Percentiles rank a stretch among this genome's conserved stretches.
Evolutionary conservation across 2,113 vertebrate species (phyloP).

Genomic region (Probosciger aterrimus): DNA sequence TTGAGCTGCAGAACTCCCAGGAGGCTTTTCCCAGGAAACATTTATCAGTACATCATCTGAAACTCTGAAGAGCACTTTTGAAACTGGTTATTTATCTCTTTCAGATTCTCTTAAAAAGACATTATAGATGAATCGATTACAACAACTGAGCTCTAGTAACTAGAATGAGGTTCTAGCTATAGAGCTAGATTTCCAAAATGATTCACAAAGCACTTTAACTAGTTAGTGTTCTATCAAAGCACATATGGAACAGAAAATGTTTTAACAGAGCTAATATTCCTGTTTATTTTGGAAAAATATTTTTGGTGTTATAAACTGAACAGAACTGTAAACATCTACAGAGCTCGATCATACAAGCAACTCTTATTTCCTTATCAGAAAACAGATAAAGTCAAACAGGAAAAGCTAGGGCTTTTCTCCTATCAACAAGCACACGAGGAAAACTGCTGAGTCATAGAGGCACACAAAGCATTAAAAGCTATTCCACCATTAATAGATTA

Average conservation of each 20-base stretch:
- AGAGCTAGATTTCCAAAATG: neutral
- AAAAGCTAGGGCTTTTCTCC: slow-evolving; percentile 5
- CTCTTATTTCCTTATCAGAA: slow-evolving; percentile 20
- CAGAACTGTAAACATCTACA: slow-evolving; percentile 29
- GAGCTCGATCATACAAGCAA: slow-evolving; percentile 3
- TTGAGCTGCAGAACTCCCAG: neutral
- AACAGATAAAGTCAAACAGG: slow-evolving; percentile 8
- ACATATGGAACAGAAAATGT: neutral
- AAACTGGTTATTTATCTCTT: neutral
- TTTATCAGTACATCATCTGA: neutral
- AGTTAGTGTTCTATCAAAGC: neutral
- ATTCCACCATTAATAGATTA: neutral
- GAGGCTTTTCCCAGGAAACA: neutral
- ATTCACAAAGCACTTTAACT: neutral
- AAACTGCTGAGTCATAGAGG: slow-evolving; percentile 11
- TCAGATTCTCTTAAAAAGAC: neutral
- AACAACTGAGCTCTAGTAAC: neutral
- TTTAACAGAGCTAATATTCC: neutral
- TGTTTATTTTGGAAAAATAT: slow-evolving; percentile 30
- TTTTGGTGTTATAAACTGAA: slow-evolving; percentile 13
- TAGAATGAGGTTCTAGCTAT: neutral
- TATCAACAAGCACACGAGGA: neutral
- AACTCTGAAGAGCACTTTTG: neutral
- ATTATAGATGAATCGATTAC: neutral
- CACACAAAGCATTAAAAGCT: neutral